Conservation (phyloP, 2,888 invertebrate genomes). For the Chrysodeixis includens region DNA sequence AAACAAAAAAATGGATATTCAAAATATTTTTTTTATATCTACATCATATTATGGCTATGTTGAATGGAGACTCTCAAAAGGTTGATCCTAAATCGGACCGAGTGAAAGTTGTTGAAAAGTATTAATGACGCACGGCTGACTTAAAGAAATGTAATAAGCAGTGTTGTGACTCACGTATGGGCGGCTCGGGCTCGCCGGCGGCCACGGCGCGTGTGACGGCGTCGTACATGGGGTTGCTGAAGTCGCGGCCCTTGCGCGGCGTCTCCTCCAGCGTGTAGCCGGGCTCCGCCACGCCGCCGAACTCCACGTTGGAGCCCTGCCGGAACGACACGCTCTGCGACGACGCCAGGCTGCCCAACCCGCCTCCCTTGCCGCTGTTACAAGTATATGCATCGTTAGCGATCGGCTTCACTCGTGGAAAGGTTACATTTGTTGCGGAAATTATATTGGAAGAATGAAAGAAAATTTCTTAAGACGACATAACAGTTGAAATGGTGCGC, state of each 20-base stretch:
- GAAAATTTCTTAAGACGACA: neutral
- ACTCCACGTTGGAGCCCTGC: conserved; percentile 97
- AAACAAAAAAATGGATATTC: too few species aligned
- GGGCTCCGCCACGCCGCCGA: conserved; percentile 92
- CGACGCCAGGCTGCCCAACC: conserved; percentile 93
- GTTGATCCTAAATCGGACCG: too few species aligned
- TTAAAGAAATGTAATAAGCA: neutral
- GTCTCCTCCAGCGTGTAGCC: conserved; percentile 93
- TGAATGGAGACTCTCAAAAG: too few species aligned
- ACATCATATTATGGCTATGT: too few species aligned
- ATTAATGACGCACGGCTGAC: too few species aligned
- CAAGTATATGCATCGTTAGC: too few species aligned
- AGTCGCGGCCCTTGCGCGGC: conserved; percentile 94
- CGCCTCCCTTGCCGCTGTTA: conserved; percentile 93
- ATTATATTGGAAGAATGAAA: too few species aligned
- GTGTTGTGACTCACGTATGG: conserved; percentile 73
- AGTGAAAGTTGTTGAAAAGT: too few species aligned
- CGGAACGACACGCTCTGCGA: conserved; percentile 98
- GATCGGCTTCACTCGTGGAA: too few species aligned
- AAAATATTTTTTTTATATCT: too few species aligned
- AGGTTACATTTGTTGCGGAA: too few species aligned
- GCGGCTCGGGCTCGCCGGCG: conserved; percentile 72
- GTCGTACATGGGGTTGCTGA: conserved; percentile 99
- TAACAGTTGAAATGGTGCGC: neutral
- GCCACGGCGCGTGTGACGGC: conserved; percentile 92